phyloP scores from a whole-genome alignment of 2,888 invertebrate species.

The Cantharis lateralis region DNA sequence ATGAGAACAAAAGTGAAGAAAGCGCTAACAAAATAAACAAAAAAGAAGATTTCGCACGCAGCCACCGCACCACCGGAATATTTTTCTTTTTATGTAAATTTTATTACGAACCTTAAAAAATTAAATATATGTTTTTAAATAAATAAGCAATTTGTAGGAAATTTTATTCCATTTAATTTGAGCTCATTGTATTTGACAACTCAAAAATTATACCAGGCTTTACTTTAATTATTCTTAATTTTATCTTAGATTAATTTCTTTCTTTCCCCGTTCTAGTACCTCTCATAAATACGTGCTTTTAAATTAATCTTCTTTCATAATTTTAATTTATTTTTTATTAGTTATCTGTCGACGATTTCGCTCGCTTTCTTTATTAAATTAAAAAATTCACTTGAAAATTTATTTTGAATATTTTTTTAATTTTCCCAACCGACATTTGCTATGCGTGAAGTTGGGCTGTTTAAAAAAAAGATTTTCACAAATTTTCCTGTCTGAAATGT shows the following conservation, averaged over 20 bases:
- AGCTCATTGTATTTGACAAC: conserved; percentile 28
- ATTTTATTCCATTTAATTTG: conserved; percentile 23
- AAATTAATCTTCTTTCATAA: conserved; percentile 26
- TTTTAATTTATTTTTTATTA: conserved; percentile 20
- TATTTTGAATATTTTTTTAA: background rate
- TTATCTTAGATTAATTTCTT: conserved; percentile 34
- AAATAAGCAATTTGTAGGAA: conserved; percentile 4
- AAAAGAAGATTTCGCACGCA: background rate
- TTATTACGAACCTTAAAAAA: background rate
- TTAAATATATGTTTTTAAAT: background rate
- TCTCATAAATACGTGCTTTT: conserved; percentile 21
- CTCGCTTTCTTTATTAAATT: conserved; percentile 4
- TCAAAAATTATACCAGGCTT: conserved; percentile 27
- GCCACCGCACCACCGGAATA: background rate
- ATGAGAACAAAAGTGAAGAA: conserved; percentile 17
- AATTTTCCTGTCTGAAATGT: conserved; percentile 14
- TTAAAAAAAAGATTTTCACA: background rate
- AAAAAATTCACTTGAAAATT: background rate
- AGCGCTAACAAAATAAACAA: background rate
- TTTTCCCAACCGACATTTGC: background rate
- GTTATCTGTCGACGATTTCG: background rate
- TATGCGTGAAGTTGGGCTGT: background rate
- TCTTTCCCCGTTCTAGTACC: conserved; percentile 25
- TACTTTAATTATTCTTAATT: conserved; percentile 34
- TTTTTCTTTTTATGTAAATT: background rate